Conservation (phyloP, 2,797 vertebrate species). For the Phyllotis vaccarum region DNA sequence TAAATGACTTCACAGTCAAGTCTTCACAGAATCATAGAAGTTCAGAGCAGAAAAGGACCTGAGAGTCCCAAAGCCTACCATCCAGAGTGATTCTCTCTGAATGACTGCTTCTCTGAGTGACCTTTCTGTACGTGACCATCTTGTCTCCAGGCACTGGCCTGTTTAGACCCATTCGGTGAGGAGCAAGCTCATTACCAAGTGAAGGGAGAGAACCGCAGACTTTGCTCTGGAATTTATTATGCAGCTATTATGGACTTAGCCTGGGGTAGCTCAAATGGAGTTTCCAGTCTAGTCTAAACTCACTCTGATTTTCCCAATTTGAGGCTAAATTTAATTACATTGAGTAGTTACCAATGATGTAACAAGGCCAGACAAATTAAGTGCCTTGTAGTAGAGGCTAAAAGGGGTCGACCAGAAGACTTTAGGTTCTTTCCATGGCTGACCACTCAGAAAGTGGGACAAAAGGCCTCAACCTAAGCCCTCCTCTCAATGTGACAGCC, state of each 20-base stretch:
- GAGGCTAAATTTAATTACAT: neutral
- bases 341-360: neutral
- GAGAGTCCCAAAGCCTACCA: neutral
- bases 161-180: neutral
- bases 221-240: constrained; percentile 4
- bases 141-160: neutral
- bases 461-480: neutral
- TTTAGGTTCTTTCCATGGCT: neutral
- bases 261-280: neutral
- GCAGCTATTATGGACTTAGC: neutral
- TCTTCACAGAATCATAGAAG: constrained; percentile 9
- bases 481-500: neutral
- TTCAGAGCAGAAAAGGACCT: neutral
- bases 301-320: neutral
- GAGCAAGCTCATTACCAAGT: neutral
- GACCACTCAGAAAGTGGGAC: neutral
- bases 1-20: constrained; percentile 36
- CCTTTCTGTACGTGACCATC: neutral
- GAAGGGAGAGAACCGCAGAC: neutral
- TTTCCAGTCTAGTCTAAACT: constrained; percentile 24
- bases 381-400: neutral
- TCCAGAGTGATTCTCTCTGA: neutral
- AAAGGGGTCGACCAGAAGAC: neutral
- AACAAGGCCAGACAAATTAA: neutral
- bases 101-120: neutral